Base-by-base conservation (phyloP, 2,113 vertebrate species). In the Prunella fulvescens region DNA sequence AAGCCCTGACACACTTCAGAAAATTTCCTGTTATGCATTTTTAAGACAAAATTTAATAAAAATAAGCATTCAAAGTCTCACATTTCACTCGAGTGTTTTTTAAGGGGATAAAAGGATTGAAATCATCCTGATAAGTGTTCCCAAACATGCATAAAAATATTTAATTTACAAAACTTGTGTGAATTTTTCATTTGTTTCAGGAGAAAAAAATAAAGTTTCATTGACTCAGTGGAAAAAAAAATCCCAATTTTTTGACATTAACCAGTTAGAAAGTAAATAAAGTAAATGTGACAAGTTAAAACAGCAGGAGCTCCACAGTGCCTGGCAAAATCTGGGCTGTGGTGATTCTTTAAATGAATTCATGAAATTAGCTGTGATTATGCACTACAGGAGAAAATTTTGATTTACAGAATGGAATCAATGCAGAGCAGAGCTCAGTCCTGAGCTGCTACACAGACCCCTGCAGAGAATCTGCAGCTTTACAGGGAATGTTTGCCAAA, bases 1-100 rank as follows among this genome's bases (percentile, higher is more conserved):
- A 84, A 95, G 61, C 84, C 33, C 78, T 53, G 86, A 95, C 93
- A 91, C 22, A 60, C 81, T 70, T 90, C 40, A 81, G 93, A 96
- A 97, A 87, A 95, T 81, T 93, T 94, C 93, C 91, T 88, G 5
- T 40, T 88, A 10, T 2, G 3, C 2, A 18, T 81, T 92, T 95
- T 69, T 9, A 94, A 90, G 47, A 81, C 6, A 25, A 65, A 50
- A 81, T 31, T 74, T 64, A 88, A 88, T 28, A 67, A 66, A 82
- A 54, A 8, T 16, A 22, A 58, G 5, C 40, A 45, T 65, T 33
- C 35, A 19, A 85, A 66, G 19, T 35, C 4, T 82, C 57, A 74
- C 47, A 51, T 62, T 72, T 62, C 4, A 11, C 18, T 18, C 62
- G 92, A 54, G 4, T 76, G 33, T 37, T 31, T 87, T 86, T 87